A percentile compares a stretch with the other conserved stretches of the same genome.
Conservation (phyloP, 2,888 invertebrate genomes). For the Mythimna ferrago region DNA sequence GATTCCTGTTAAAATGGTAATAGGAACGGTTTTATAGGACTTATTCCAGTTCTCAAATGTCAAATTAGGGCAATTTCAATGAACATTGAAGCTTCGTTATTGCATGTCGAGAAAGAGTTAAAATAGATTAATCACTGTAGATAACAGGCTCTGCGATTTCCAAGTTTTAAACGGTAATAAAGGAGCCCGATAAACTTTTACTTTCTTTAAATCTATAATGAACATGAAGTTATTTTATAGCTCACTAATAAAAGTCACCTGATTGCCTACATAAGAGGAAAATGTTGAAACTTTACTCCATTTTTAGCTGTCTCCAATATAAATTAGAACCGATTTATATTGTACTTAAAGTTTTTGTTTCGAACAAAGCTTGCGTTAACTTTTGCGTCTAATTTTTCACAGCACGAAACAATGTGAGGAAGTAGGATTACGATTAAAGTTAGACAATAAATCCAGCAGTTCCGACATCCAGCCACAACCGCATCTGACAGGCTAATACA, state of each 20-base stretch:
- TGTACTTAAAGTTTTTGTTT: constrained; percentile 37
- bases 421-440: constrained; percentile 80
- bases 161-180: constrained; percentile 38
- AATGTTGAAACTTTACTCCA: constrained; percentile 27
- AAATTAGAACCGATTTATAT: constrained; percentile 40
- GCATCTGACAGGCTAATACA: constrained; percentile 83
- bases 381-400: constrained; percentile 63
- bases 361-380: constrained; percentile 45
- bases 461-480: constrained; percentile 77
- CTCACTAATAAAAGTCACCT: constrained; percentile 22
- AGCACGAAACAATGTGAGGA: constrained; percentile 66
- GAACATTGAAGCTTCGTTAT: constrained; percentile 33
- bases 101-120: constrained; percentile 23
- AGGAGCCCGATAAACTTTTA: constrained; percentile 28
- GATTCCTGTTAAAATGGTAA: constrained; percentile 58
- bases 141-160: constrained; percentile 34
- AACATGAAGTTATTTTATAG: constrained; percentile 38
- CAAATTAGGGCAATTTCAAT: constrained; percentile 52
- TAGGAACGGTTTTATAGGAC: constrained; percentile 50
- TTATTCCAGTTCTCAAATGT: constrained; percentile 47
- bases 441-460: constrained; percentile 82
- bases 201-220: constrained; percentile 32
- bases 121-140: constrained; percentile 32
- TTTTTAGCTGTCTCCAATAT: constrained; percentile 38
- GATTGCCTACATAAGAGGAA: constrained; percentile 13